Conservation (phyloP, 2,113 vertebrate genomes). For the Saimiri boliviensis region DNA sequence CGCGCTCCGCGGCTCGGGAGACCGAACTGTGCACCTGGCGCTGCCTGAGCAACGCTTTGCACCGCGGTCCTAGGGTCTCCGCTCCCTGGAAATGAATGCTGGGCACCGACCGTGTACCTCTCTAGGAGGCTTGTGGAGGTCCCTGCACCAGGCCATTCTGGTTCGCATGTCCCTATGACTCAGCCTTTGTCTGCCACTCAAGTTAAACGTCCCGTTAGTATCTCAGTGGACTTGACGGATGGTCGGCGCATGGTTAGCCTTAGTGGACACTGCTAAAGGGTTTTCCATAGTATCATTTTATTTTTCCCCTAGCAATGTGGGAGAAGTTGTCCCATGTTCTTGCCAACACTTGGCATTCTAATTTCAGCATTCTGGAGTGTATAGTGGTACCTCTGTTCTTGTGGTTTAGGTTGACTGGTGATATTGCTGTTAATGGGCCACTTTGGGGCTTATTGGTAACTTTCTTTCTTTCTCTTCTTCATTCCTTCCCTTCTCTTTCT, state of each 20-base stretch:
- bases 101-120: background rate
- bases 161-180: background rate
- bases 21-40: background rate
- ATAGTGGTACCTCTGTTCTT: background rate
- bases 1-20: background rate
- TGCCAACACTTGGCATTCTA: background rate
- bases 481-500: too few relatives aligned
- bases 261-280: too few relatives aligned
- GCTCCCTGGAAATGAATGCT: background rate
- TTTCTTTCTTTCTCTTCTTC: too few relatives aligned
- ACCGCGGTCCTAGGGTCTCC: background rate
- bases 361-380: background rate
- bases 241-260: background rate
- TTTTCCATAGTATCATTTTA: background rate
- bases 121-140: background rate
- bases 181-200: background rate
- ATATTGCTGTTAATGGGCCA: background rate
- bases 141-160: background rate
- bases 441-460: background rate
- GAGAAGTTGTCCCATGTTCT: too few relatives aligned
- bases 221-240: background rate
- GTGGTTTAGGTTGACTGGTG: background rate
- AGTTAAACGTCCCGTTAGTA: background rate
- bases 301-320: background rate
- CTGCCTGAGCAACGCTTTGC: background rate